Conservation (phyloP, 2,888 invertebrate species). For the Drosophila kanekoi region DNA sequence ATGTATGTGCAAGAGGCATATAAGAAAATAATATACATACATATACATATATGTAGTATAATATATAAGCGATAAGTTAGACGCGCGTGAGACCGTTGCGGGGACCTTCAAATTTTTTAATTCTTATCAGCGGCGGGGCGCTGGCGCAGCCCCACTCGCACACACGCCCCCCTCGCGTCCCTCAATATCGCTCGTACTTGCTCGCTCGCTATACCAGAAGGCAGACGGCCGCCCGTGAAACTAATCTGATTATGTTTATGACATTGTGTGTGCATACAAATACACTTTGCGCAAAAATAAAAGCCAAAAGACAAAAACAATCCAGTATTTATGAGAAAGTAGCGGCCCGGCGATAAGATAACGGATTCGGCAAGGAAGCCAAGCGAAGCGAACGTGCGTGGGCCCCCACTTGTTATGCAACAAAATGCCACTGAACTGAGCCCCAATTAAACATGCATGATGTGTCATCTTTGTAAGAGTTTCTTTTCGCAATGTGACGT, state of each 20-base stretch:
- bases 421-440: background rate
- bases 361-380: background rate
- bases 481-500: slow-evolving; percentile 8
- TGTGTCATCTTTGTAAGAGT: too few relatives aligned
- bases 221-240: slow-evolving; percentile 50
- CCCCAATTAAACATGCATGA: background rate
- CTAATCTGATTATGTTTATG: slow-evolving; percentile 47
- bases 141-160: background rate
- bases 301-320: slow-evolving; percentile 2
- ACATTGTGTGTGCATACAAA: slow-evolving; percentile 11
- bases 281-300: slow-evolving; percentile 13
- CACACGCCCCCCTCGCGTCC: background rate
- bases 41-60: slow-evolving; percentile 5
- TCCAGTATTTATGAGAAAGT: slow-evolving; percentile 30
- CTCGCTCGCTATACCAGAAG: slow-evolving; percentile 9
- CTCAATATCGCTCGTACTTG: background rate
- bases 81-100: slow-evolving; percentile 60
- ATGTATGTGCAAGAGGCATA: slow-evolving; percentile 3
- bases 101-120: slow-evolving; percentile 60
- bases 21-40: background rate
- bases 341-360: slow-evolving; percentile 47
- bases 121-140: slow-evolving; percentile 56
- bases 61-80: slow-evolving; percentile 58
- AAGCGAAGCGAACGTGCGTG: background rate
- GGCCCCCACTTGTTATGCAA: slow-evolving; percentile 4